A percentile compares a stretch with the other conserved stretches of the same genome.
Evolutionary conservation across 2,797 vertebrate genomes (phyloP).

Genomic region (Danio kyathit): DNA sequence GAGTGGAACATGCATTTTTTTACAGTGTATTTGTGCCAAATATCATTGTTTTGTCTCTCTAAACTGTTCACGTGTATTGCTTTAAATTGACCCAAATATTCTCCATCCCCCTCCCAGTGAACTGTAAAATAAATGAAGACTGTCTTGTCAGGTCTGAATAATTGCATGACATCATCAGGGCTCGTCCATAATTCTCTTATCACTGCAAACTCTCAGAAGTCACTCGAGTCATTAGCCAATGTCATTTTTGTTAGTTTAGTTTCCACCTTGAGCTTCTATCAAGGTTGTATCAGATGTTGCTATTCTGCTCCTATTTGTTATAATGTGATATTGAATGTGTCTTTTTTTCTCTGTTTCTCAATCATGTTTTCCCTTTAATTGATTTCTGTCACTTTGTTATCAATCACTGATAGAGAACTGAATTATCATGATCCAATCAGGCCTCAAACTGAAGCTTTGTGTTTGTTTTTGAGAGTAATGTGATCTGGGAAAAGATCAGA

Average conservation of each 20-base stretch:
- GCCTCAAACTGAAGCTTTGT: conserved; percentile 13
- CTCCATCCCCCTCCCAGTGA: background rate
- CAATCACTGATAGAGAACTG: background rate
- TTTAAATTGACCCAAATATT: conserved; percentile 47
- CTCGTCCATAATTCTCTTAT: conserved; percentile 22
- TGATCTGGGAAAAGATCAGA: conserved; percentile 33
- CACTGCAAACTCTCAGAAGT: conserved; percentile 12
- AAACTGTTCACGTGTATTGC: conserved; percentile 24
- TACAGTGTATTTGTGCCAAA: background rate
- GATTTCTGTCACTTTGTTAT: background rate
- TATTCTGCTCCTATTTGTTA: background rate
- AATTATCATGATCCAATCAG: background rate
- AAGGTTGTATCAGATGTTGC: conserved; percentile 14
- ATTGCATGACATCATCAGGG: conserved; percentile 29
- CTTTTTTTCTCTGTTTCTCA: background rate
- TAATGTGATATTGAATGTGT: background rate
- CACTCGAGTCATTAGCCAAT: conserved; percentile 18
- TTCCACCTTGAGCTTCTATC: background rate
- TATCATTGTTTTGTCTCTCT: conserved; percentile 38
- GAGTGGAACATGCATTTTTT: too few relatives aligned
- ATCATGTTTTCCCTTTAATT: background rate
- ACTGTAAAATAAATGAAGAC: conserved; percentile 30
- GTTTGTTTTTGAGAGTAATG: conserved; percentile 25
- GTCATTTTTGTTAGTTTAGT: background rate
- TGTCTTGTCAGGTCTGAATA: conserved; percentile 34